Evolutionary conservation across 2,113 vertebrate species (phyloP).

Genomic region (Rhinolophus sinicus): DNA sequence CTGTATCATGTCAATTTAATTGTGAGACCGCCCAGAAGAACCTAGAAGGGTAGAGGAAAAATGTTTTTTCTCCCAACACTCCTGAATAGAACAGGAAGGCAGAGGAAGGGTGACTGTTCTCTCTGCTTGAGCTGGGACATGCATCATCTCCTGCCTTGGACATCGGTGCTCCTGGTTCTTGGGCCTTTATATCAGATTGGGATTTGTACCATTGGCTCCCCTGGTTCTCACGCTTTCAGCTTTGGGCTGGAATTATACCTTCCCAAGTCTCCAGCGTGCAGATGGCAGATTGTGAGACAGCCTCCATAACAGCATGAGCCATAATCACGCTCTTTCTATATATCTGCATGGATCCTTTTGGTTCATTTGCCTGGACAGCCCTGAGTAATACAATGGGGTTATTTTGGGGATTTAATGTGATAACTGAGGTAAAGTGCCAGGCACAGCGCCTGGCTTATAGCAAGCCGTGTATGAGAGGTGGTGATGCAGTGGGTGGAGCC

Average conservation of each 20-base stretch:
- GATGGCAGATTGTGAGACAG: fast-evolving
- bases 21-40: neutral
- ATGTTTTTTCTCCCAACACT: neutral
- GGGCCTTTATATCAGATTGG: neutral
- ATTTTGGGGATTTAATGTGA: neutral
- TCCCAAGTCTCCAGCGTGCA: neutral
- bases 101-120: neutral
- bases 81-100: neutral
- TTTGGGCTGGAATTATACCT: neutral
- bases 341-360: fast-evolving
- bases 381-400: neutral
- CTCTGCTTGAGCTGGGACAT: neutral
- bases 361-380: neutral
- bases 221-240: neutral
- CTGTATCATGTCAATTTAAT: neutral
- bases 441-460: neutral
- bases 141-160: neutral
- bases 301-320: fast-evolving
- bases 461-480: neutral
- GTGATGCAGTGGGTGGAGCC: neutral
- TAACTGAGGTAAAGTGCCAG: fast-evolving
- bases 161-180: neutral
- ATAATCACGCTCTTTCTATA: fast-evolving
- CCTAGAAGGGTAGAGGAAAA: neutral
- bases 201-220: neutral